Percentiles rank a stretch among this genome's conserved stretches.
Evolutionary conservation across 2,113 vertebrate genomes (phyloP).

Genomic region (Nyctereutes procyonoides): DNA sequence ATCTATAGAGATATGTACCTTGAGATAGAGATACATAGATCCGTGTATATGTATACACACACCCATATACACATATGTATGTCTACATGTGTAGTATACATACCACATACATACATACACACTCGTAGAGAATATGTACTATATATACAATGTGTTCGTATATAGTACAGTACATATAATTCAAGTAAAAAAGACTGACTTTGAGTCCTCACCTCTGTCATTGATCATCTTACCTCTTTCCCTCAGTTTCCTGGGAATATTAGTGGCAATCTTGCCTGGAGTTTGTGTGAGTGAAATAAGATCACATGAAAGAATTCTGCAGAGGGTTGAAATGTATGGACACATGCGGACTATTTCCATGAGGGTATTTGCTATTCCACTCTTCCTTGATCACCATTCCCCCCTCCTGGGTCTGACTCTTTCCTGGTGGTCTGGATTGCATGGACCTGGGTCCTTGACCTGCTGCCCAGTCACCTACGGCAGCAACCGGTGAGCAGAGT

Average conservation of each 20-base stretch:
- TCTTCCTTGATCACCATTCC: neutral
- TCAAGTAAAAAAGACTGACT: neutral
- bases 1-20: neutral
- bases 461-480: neutral
- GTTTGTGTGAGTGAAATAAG: neutral
- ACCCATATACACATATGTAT: neutral
- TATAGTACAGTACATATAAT: neutral
- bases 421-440: neutral
- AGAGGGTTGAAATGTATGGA: accelerated
- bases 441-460: neutral
- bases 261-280: neutral
- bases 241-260: neutral
- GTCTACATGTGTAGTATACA: neutral
- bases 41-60: neutral
- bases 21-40: neutral
- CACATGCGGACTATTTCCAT: accelerated
- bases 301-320: neutral
- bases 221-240: neutral
- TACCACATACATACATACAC: neutral
- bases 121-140: neutral
- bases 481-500: too few relatives aligned
- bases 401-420: neutral
- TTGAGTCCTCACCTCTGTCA: neutral
- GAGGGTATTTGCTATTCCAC: neutral
- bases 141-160: neutral